These are phyloP conservation scores for Agonopterix heracliana DNA, from an alignment of 2,888 invertebrate species.

Conservation along the genomic window DNA sequence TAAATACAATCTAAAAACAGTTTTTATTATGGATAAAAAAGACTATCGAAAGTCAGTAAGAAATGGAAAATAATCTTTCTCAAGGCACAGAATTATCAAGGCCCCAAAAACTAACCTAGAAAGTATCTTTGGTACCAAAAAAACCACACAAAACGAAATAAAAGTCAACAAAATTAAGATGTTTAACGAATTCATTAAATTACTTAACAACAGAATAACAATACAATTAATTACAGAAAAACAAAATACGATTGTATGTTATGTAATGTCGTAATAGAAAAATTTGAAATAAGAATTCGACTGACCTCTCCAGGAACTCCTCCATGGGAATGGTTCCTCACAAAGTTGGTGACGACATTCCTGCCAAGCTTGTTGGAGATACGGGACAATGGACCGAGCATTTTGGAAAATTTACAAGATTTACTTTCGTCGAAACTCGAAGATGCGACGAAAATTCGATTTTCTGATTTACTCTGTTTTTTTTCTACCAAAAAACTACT, in stretches of 20 bases:
- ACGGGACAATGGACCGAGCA: slow-evolving; percentile 59
- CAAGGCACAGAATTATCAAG: no score
- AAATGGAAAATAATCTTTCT: no score
- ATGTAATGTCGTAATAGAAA: slow-evolving; percentile 45
- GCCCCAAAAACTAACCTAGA: no score
- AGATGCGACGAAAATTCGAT: slow-evolving; percentile 26
- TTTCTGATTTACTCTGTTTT: slow-evolving; percentile 14
- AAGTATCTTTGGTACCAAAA: no score
- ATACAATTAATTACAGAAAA: slow-evolving; percentile 12
- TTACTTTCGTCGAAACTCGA: slow-evolving; percentile 2
- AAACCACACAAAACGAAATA: no score
- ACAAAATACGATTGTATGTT: slow-evolving; percentile 32
- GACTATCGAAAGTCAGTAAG: no score
- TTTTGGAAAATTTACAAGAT: slow-evolving; percentile 28
- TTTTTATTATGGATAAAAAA: no score
- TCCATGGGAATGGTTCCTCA: slow-evolving; percentile 60
- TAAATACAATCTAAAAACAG: no score
- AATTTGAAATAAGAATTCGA: slow-evolving; percentile 33
- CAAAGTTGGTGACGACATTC: slow-evolving; percentile 49
- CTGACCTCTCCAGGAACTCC: slow-evolving; percentile 62
- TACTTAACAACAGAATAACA: no score
- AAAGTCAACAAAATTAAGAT: no score
- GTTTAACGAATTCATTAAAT: no score
- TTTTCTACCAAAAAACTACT: slow-evolving; percentile 35
- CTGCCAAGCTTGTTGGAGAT: slow-evolving; percentile 49